Evolutionary conservation across 2,888 invertebrate genomes (phyloP), one percentile per base, ranked within the genome.

Genomic region (Prosapia bicincta): DNA sequence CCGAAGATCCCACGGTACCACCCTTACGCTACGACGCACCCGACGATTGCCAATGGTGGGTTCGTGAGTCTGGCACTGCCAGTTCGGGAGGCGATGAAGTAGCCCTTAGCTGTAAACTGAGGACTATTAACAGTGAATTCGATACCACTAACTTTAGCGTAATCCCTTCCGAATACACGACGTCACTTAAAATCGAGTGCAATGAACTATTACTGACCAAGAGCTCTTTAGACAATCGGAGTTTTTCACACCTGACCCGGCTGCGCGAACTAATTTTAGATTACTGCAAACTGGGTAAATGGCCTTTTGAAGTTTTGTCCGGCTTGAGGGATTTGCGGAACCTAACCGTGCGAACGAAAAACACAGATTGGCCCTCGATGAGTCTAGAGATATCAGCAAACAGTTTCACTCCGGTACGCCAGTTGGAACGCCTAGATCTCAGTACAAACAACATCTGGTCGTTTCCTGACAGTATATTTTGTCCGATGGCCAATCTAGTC

Each of bases 381-480:
- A 94, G 92, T 82, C 88, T 96, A 83, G 94, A 95, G 85, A 89
- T 96, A 82, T 92, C 93, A 81, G 87, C 90, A 43, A 92, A 93
- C 25, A 93, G 93, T 82, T 95, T 95, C 85, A 88, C 90, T 77
- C 90, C 91, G 77, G 91, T 93, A 76, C 80, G 81, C 78, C 93
- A 94, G 84, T 87, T 96, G 81, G 95, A 95, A 85, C 89, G 92
- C 81, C 88, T 96, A 79, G 96, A 96, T 84, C 87, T 96, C 80
- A 95, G 94, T 83, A 91, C 91, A 83, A 95, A 96, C 85, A 95
- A 95, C 85, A 94, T 96, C 83, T 95, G 94, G 94, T 93, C 93
- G 74, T 90, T 96, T 84, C 95, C 95, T 26, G 93, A 93, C 82
- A 92, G 92, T 83, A 88, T 95, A 79, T 96, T 96, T 85, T 96